Percentiles rank a stretch among this genome's conserved stretches.
Conservation (phyloP, 1,140 invertebrate species). For the Phenacoccus solenopsis region DNA sequence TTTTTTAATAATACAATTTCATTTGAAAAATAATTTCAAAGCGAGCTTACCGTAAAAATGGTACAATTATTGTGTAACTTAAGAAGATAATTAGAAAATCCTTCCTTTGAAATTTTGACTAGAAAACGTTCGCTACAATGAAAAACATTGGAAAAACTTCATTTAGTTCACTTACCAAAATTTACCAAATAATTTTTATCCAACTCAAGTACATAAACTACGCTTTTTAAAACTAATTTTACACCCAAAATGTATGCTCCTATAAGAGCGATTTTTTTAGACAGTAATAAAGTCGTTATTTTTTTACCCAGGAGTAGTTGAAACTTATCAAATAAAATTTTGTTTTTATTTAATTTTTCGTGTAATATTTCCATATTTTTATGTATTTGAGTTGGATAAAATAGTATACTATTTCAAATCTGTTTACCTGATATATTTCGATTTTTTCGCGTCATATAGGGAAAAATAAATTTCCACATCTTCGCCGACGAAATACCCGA, state of each 20-base stretch:
- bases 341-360: no score
- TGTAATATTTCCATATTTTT: no score
- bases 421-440: slow-evolving; percentile 40
- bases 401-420: no score
- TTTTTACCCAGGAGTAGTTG: no score
- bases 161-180: not conserved
- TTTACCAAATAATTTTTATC: no score
- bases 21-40: not conserved
- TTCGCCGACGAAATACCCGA: slow-evolving; percentile 71
- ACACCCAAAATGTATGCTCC: no score
- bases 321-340: no score
- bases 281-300: no score
- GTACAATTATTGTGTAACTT: slow-evolving; percentile 77
- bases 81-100: slow-evolving; percentile 77
- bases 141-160: not conserved
- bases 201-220: no score
- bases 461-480: slow-evolving; percentile 80
- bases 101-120: slow-evolving; percentile 74
- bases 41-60: slow-evolving; percentile 62
- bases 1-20: no score
- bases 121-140: slow-evolving; percentile 67
- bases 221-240: no score
- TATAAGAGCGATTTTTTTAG: no score
- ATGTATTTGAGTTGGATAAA: not conserved
- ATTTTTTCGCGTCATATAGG: slow-evolving; percentile 62